Conservation (phyloP, 1,140 invertebrate genomes). For the Sinonovacula constricta region DNA sequence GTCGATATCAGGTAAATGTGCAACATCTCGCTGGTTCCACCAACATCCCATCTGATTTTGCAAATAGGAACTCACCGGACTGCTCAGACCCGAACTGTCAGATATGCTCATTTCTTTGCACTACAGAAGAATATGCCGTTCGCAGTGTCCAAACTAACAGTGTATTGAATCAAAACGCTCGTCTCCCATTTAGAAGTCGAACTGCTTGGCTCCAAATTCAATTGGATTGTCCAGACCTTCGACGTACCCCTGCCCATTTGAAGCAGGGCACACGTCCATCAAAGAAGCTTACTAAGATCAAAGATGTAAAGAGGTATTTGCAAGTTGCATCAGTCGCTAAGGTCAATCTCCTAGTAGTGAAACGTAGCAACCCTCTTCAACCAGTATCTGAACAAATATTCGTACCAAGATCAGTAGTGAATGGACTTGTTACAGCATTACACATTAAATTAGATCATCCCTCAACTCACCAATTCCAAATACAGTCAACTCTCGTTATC, state of each 20-base stretch:
- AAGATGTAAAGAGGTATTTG: slow-evolving; percentile 54
- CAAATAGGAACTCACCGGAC: slow-evolving; percentile 49
- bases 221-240: slow-evolving; percentile 49
- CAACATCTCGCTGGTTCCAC: slow-evolving; percentile 26
- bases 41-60: slow-evolving; percentile 53
- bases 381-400: slow-evolving; percentile 49
- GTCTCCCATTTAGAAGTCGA: slow-evolving; percentile 47
- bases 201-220: slow-evolving; percentile 52
- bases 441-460: slow-evolving; percentile 59
- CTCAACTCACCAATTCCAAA: slow-evolving; percentile 46
- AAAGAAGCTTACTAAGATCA: slow-evolving; percentile 54
- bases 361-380: slow-evolving; percentile 13
- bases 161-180: slow-evolving; percentile 11
- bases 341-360: slow-evolving; percentile 52
- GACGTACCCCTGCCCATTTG: slow-evolving; percentile 22
- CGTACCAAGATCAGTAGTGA: slow-evolving; percentile 48
- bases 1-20: slow-evolving; percentile 28
- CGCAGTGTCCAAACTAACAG: not conserved
- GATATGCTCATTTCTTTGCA: slow-evolving; percentile 40
- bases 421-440: slow-evolving; percentile 55
- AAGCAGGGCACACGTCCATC: slow-evolving; percentile 47
- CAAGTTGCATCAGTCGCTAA: slow-evolving; percentile 36
- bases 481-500: no score
- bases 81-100: slow-evolving; percentile 30
- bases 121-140: slow-evolving; percentile 21